Conservation (phyloP, 2,113 vertebrate genomes). For the Pseudopipra pipra region DNA sequence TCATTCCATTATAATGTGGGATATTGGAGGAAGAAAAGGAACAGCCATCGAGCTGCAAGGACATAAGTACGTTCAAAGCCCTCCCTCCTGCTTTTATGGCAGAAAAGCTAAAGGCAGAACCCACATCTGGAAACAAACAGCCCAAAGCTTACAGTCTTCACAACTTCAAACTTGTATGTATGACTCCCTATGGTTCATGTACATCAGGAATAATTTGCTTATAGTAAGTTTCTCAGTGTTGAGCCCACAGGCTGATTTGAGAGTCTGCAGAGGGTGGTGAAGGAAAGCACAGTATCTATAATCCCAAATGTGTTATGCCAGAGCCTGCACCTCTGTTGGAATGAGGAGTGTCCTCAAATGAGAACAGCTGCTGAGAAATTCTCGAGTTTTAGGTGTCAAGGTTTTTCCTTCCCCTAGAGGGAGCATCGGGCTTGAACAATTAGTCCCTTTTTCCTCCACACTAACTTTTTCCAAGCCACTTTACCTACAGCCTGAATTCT, state of each 20-base stretch:
- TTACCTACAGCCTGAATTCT: not conserved
- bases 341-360: not conserved
- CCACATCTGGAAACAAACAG: not conserved
- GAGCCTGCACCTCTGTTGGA: not conserved
- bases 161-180: not conserved
- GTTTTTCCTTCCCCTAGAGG: conserved; percentile 46
- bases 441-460: not conserved
- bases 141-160: not conserved
- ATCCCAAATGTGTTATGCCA: not conserved
- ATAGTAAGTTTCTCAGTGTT: not conserved
- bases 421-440: conserved; percentile 2
- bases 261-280: not conserved
- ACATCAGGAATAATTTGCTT: not conserved
- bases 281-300: not conserved
- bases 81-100: not conserved
- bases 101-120: conserved; percentile 21
- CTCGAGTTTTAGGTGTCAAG: not conserved
- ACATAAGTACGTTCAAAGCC: conserved; percentile 85
- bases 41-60: conserved; percentile 97
- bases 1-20: conserved; percentile 99
- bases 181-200: not conserved
- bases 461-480: not conserved
- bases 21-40: conserved; percentile 97
- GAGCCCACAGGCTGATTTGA: not conserved
- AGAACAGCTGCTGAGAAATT: not conserved